A percentile compares a stretch with the other conserved stretches of the same genome.
Conservation (phyloP, 2,888 invertebrate genomes). For the Hyposoter didymator region DNA sequence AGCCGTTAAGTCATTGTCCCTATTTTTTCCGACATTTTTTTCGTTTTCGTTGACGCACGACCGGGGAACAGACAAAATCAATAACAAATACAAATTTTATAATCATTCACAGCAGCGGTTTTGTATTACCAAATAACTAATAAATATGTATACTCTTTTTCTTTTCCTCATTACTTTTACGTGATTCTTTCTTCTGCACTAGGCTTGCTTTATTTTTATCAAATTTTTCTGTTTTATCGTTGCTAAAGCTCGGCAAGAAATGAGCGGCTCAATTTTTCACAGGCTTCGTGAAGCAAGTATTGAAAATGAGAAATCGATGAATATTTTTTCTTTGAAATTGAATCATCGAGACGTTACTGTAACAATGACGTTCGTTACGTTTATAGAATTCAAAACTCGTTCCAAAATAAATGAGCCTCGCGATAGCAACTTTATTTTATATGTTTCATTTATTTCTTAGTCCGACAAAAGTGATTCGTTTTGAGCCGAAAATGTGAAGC, state of each 20-base stretch:
- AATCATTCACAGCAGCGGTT: slow-evolving; percentile 6
- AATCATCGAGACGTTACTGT: background rate
- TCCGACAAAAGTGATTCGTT: background rate
- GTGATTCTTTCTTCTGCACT: background rate
- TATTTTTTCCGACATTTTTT: slow-evolving; percentile 69
- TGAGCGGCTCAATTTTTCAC: background rate
- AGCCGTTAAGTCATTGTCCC: slow-evolving; percentile 83
- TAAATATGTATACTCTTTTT: background rate
- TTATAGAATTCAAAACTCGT: background rate
- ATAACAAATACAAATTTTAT: slow-evolving; percentile 32
- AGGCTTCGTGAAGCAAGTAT: background rate
- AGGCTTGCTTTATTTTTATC: background rate
- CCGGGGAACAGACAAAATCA: slow-evolving; percentile 23
- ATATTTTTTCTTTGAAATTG: background rate
- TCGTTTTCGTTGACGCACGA: slow-evolving; percentile 25
- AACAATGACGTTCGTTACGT: background rate
- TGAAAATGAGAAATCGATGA: background rate
- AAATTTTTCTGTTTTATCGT: background rate
- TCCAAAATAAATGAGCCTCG: background rate
- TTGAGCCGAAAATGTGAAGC: background rate
- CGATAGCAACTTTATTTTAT: background rate
- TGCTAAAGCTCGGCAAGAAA: background rate
- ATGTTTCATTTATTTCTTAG: slow-evolving; percentile 10
- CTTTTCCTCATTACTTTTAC: background rate
- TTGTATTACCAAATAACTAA: background rate